Conservation (phyloP, 1,140 invertebrate genomes). For the Drosophila orena region DNA sequence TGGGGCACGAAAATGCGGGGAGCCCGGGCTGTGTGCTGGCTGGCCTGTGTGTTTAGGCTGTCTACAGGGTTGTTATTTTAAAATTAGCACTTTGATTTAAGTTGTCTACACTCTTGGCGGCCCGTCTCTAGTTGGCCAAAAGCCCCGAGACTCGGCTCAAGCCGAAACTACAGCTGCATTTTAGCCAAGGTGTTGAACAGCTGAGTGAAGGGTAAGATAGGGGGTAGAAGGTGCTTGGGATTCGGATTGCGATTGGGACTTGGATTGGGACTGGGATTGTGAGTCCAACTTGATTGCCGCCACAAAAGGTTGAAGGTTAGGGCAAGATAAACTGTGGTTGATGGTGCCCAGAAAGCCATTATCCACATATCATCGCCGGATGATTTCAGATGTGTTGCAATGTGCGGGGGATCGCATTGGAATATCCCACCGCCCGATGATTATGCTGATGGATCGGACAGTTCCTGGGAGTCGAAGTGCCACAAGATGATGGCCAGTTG, state of each 20-base stretch:
- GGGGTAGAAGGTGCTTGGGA: not conserved
- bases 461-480: slow-evolving; percentile 29
- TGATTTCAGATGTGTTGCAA: slow-evolving; percentile 51
- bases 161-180: slow-evolving; percentile 49
- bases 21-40: slow-evolving; percentile 21
- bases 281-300: slow-evolving; percentile 66
- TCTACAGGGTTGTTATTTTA: slow-evolving; percentile 82
- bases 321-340: slow-evolving; percentile 75
- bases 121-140: slow-evolving; percentile 70
- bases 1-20: not conserved
- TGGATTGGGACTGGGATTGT: slow-evolving; percentile 11
- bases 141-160: slow-evolving; percentile 22
- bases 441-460: slow-evolving; percentile 40
- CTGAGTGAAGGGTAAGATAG: slow-evolving; percentile 67
- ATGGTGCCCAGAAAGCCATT: slow-evolving; percentile 66
- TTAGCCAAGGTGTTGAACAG: slow-evolving; percentile 73
- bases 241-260: not conserved
- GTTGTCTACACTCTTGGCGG: slow-evolving; percentile 81
- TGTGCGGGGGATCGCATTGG: slow-evolving; percentile 25
- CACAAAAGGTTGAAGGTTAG: slow-evolving; percentile 79
- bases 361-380: slow-evolving; percentile 75
- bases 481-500: slow-evolving; percentile 26
- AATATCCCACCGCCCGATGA: slow-evolving; percentile 18
- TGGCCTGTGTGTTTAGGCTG: slow-evolving; percentile 78
- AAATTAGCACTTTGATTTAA: slow-evolving; percentile 83